Conservation (phyloP, 2,113 vertebrate genomes). For the Quiscalus mexicanus region DNA sequence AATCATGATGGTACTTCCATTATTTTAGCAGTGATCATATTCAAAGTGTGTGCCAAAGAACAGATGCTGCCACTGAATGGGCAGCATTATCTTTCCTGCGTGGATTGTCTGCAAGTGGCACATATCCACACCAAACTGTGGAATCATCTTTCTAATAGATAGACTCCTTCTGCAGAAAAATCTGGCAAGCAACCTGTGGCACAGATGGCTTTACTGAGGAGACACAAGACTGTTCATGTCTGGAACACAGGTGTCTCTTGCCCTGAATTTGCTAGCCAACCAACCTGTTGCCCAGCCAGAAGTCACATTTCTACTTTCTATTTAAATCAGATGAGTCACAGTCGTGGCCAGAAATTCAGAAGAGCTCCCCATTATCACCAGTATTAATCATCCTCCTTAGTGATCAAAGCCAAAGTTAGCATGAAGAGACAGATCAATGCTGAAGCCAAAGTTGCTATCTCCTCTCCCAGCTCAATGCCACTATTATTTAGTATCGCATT, state of each 20-base stretch:
- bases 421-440: not conserved
- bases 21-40: conserved; percentile 19
- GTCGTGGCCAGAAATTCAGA: not conserved
- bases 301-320: not conserved
- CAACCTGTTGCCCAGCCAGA: conserved; percentile 33
- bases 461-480: not conserved
- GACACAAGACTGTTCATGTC: conserved; percentile 12
- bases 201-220: conserved; percentile 21
- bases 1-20: not conserved
- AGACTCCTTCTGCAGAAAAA: conserved; percentile 52
- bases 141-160: conserved; percentile 44
- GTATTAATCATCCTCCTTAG: not conserved
- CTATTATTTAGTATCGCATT: rapidly evolving
- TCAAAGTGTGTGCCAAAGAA: not conserved
- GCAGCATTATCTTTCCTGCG: conserved; percentile 45
- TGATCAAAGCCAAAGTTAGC: not conserved
- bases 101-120: conserved; percentile 59
- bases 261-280: conserved; percentile 22
- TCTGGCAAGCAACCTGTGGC: conserved; percentile 47
- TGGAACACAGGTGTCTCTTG: conserved; percentile 29
- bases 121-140: not conserved
- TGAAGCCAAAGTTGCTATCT: not conserved
- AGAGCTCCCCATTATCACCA: not conserved
- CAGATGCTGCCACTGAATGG: conserved; percentile 58
- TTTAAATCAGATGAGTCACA: not conserved